These are phyloP conservation scores for Glyptemys insculpta DNA, from an alignment of 2,797 vertebrate species.

Conservation along the genomic window DNA sequence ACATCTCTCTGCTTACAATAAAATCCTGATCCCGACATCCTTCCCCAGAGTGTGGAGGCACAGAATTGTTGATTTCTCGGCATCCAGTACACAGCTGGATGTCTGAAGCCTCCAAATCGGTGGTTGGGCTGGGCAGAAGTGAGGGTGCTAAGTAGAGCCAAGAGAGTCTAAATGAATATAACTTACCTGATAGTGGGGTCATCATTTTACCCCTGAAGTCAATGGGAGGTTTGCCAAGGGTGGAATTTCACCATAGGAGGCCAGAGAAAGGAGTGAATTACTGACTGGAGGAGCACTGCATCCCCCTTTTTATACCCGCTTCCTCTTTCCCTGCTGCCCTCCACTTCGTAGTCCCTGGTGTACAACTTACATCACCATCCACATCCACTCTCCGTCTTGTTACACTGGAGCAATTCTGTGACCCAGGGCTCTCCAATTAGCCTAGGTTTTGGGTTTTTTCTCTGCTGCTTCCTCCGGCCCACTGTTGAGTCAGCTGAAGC, in stretches of 20 bases:
- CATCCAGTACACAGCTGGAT: fast-evolving
- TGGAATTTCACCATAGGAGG: not conserved
- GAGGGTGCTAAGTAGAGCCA: fast-evolving
- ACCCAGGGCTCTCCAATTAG: not conserved
- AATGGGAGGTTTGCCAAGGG: not conserved
- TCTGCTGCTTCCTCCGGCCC: not conserved
- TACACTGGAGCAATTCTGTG: not conserved
- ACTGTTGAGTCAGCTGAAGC: not conserved
- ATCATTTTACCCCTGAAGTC: too few relatives aligned
- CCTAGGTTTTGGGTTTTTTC: not conserved
- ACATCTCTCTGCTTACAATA: not conserved
- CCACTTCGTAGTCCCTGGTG: not conserved
- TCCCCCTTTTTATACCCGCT: not conserved
- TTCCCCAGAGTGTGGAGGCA: not conserved
- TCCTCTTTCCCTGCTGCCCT: not conserved
- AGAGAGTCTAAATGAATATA: not conserved
- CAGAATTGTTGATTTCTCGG: not conserved
- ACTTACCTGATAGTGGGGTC: not conserved
- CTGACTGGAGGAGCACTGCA: not conserved
- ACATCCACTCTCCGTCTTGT: not conserved
- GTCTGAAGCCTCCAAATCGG: not conserved
- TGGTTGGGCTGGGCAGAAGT: not conserved
- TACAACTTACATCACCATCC: too few relatives aligned
- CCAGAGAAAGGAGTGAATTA: not conserved
- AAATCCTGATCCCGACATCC: not conserved